Conservation (phyloP, 2,888 invertebrate genomes). For the Ichneumoninae sp. region DNA sequence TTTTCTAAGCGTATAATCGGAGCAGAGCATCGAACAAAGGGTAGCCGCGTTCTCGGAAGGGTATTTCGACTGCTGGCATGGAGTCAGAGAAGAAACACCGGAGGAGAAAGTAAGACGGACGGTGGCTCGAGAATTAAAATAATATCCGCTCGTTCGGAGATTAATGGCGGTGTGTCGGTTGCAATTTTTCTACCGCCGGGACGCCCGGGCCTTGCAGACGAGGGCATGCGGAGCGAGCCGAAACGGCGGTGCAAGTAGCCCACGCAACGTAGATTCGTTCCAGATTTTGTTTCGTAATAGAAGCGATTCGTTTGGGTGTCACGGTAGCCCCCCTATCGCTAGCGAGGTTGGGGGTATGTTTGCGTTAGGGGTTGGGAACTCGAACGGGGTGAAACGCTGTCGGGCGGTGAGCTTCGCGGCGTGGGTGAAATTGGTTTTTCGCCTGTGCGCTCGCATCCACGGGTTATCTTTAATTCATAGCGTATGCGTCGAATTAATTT, state of each 20-base stretch:
- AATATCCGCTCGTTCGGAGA: slow-evolving; percentile 81
- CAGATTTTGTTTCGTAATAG: slow-evolving; percentile 37
- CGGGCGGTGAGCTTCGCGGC: background rate
- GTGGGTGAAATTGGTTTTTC: slow-evolving; percentile 23
- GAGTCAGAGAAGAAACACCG: slow-evolving; percentile 21
- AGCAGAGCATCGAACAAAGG: slow-evolving; percentile 77
- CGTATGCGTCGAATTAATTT: slow-evolving; percentile 37
- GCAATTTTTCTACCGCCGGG: slow-evolving; percentile 74
- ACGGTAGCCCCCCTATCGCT: slow-evolving; percentile 15
- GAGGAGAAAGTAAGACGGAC: slow-evolving; percentile 59
- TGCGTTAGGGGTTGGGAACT: slow-evolving; percentile 25
- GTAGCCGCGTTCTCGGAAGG: slow-evolving; percentile 78
- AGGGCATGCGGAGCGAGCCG: background rate
- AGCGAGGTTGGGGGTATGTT: slow-evolving; percentile 26
- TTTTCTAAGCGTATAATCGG: slow-evolving; percentile 67
- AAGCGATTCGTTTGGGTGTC: slow-evolving; percentile 35
- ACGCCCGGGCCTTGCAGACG: slow-evolving; percentile 27
- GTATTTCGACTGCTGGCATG: slow-evolving; percentile 61
- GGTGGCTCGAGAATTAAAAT: slow-evolving; percentile 80
- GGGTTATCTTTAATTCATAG: slow-evolving; percentile 16
- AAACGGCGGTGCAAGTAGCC: slow-evolving; percentile 29
- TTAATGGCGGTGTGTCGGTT: slow-evolving; percentile 79
- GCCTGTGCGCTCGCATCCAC: background rate
- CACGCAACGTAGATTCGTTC: slow-evolving; percentile 42
- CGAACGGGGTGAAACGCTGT: slow-evolving; percentile 10